Base-by-base conservation (phyloP, 2,888 invertebrate species). In the Panzeria rudis region DNA sequence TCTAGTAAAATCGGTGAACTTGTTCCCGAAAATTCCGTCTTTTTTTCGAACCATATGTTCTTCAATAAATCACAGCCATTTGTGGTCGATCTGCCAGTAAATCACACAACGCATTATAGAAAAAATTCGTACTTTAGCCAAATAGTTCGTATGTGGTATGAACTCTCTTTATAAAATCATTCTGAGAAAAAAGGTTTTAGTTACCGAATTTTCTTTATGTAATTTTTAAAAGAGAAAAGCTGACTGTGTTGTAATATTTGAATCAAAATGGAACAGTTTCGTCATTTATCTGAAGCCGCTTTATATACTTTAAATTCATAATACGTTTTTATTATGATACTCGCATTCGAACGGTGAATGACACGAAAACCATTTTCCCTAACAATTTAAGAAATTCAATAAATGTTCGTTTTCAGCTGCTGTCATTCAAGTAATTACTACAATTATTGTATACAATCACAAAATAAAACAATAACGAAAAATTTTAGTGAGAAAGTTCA, bases 401-500 rank as follows among this genome's bases (percentile, higher is more conserved):
- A 29, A 29, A 29, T 50, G 61, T 54, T 44, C 23, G 15, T 61
- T 25, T 32, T 50, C 25, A 20, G 6, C 35, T 35, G 20, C 62
- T n/a, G 17, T 32, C 44, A 76, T 35, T 61, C 15, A 13, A 29
- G n/a, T 69, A 69, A 69, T 62, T 75, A 73, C 50, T 9, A 54
- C 47, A 75, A 54, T 68, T 81, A 68, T 54, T 62, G 59, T 52
- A 17, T 59, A 54, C 52, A 35, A 69, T 72, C 64, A 72, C 47
- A 41, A 25, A 72, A 50, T 68, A 35, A 59, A 75, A 81, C 3
- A 44, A 41, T 20, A 72, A 62, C 32, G 25, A 15, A 15, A 20
- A 71, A 35, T 75, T 56, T 8, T n/a, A 68, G 17, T n/a, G 32
- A 52, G 62, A 66, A 83, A 72, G 35, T 68, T 68, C 61, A 77